Base-by-base conservation (phyloP, 1,140 invertebrate species). In the Brachionus plicatilis region DNA sequence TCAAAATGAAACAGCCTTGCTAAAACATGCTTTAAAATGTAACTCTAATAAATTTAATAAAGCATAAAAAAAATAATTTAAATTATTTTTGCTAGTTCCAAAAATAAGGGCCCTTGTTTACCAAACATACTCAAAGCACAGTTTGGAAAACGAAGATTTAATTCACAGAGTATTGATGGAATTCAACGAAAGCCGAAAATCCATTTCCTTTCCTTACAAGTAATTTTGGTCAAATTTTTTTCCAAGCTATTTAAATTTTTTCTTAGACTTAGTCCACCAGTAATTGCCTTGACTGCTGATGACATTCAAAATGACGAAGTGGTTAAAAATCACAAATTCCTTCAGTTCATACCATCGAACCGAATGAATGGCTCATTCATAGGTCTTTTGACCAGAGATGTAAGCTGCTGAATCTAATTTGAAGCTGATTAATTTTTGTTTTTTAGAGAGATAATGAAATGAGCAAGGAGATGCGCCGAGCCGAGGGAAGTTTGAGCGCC, bases 271-370 rank as follows among this genome's bases (percentile, higher is more conserved):
- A 68, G 37, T 45, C 82, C 82, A 17, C 82, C 82, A 70, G 53
- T 83, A 47, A 68, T 83, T 41, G 17, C 82, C 17, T 68, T 83
- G 33, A 50, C 60, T 17, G 60, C 41, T 37, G 68, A 68, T 17
- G 60, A 82, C 29, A 82, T 83, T 70, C 41, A 68, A 83, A 83
- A 83, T 60, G 82, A 83, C 8, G 60, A 70, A 56, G 60, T 83
- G 66, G 37, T 83, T 14, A 68, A 37, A 45, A 50, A 83, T 53
- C 6, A 60, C n/a, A 83, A 47, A 45, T 83, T 83, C 41, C 37
- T 83, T 2, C 82, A 83, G 65, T 83, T 83, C 20, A 68, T 65
- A 20, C 60, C 65, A 45, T 83, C 82, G 27, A 50, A 68, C 29
- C 53, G 50, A 37, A 83, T 83, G 82, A 83, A 83, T 56, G 82